phyloP scores from a whole-genome alignment of 2,888 invertebrate genomes.

The Andrena camellia region DNA sequence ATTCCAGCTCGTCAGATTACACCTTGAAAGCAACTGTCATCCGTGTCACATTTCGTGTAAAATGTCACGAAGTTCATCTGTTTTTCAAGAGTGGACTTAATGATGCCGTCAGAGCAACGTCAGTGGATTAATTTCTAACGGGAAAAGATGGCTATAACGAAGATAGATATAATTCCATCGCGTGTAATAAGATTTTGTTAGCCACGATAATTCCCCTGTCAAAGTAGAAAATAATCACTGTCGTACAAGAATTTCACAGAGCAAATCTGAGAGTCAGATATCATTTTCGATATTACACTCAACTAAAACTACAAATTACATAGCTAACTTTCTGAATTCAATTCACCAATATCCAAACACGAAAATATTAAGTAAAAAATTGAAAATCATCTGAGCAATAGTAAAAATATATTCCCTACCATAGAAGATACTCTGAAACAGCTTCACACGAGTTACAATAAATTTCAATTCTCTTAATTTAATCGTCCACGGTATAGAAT shows the following conservation, averaged over 20 bases:
- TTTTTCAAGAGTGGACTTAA: constrained; percentile 4
- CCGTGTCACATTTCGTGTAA: not conserved
- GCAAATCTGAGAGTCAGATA: not conserved
- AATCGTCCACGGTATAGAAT: too few species aligned
- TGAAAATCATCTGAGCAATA: too few species aligned
- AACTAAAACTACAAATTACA: not conserved
- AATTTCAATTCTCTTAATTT: too few species aligned
- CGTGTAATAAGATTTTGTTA: constrained; percentile 29
- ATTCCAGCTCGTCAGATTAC: not conserved
- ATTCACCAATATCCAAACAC: too few species aligned
- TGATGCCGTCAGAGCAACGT: not conserved
- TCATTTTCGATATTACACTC: not conserved
- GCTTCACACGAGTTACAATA: too few species aligned
- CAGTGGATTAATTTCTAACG: constrained; percentile 35
- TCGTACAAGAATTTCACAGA: not conserved
- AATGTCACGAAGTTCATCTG: not conserved
- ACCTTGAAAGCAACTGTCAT: not conserved
- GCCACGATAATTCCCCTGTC: constrained; percentile 24
- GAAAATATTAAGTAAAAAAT: too few species aligned
- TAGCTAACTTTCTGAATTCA: too few species aligned
- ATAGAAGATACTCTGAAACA: too few species aligned
- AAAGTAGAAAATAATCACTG: constrained; percentile 12
- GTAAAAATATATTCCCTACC: too few species aligned
- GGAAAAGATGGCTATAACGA: constrained; percentile 11
- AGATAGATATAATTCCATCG: constrained; percentile 27